phyloP scores from a whole-genome alignment of 2,888 invertebrate genomes.

The Acleris sparsana region DNA sequence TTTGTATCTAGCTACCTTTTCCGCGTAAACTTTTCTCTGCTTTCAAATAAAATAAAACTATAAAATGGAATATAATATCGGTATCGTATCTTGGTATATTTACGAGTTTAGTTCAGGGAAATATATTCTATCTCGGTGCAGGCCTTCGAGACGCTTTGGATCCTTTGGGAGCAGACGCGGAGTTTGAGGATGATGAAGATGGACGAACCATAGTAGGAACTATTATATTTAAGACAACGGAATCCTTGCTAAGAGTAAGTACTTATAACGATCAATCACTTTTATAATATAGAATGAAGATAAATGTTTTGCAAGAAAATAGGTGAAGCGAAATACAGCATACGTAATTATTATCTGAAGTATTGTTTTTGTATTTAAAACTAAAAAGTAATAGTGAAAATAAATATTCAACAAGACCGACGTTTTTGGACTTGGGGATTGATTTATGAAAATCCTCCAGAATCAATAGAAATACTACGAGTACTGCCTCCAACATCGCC shows the following conservation, averaged over 20 bases:
- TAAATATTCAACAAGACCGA: too few relatives aligned
- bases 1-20: neutral
- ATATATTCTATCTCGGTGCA: slow-evolving; percentile 42
- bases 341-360: neutral
- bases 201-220: slow-evolving; percentile 74
- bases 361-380: too few relatives aligned
- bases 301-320: neutral
- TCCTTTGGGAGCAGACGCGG: slow-evolving; percentile 62
- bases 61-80: slow-evolving; percentile 15
- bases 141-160: slow-evolving; percentile 67
- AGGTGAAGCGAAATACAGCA: neutral
- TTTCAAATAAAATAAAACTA: slow-evolving; percentile 23
- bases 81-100: slow-evolving; percentile 12
- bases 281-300: neutral
- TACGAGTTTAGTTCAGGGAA: slow-evolving; percentile 19
- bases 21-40: neutral
- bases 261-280: slow-evolving; percentile 4
- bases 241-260: slow-evolving; percentile 71
- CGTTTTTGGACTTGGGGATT: too few relatives aligned
- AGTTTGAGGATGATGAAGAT: slow-evolving; percentile 76
- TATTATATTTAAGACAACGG: slow-evolving; percentile 72
- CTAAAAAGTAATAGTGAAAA: too few relatives aligned
- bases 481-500: too few relatives aligned
- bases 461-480: too few relatives aligned
- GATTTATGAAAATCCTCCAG: too few relatives aligned